Evolutionary conservation across 2,888 invertebrate species (phyloP), one percentile per base, ranked within the genome.

Genomic region (Eremobia ochroleuca): DNA sequence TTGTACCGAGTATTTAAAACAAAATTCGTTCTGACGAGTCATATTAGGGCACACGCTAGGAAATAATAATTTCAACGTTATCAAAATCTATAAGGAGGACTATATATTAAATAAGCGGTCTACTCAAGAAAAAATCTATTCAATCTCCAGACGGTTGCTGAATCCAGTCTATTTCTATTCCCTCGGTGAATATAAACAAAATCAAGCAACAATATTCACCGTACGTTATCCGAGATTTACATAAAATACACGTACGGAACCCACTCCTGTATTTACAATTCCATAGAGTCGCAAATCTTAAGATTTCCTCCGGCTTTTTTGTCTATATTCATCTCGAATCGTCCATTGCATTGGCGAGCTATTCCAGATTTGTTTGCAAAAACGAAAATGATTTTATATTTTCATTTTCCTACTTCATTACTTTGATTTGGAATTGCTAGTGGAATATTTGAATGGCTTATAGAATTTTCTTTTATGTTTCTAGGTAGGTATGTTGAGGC

Each of bases 281-380:
- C 88, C 82, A 77, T 79, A 2, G 68, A 68, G 62, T 81, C 82
- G 79, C 87, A 88, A 88, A 87, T 88, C 85, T 87, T 76, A 85
- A 90, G 90, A 90, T 90, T 85, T 88, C 86, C 82, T 70, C 83
- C 55, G 76, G 86, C 85, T 90, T 91, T 92, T 92, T 92, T 92
- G 86, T 90, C 86, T 90, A 89, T 88, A 87, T 86, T 89, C 87
- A 87, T 90, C 86, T 89, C 75, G 84, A 88, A 90, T 85, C 75
- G 87, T 82, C 83, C 86, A 76, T 83, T 86, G 88, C 92, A 88
- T 87, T 89, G 86, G 89, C 91, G 83, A 87, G 86, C 87, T 85
- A 82, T 83, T 87, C 88, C 69, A 90, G 90, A 88, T 92, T 92
- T 92, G 89, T 91, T 91, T 90, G 86, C 87, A 88, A 92, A 92